Base-by-base conservation (phyloP, 2,113 vertebrate genomes). In the Macroglossus sobrinus region DNA sequence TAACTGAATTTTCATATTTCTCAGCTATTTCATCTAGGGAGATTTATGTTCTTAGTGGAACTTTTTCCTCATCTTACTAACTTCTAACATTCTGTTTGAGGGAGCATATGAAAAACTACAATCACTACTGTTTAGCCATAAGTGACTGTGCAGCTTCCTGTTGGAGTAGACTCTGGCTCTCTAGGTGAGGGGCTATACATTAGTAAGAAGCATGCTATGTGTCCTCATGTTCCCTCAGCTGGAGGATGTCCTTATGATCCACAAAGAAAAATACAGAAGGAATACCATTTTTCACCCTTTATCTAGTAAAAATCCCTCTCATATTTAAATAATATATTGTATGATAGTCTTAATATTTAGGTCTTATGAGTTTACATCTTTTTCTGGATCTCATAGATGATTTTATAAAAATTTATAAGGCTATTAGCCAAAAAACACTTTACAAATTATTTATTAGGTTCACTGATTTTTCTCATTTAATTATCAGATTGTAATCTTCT, bases 381-480 rank as follows among this genome's bases (percentile, higher is more conserved):
- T 95, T 76, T 92, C 8, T 96, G 68, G 1, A 85, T 55, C 11
- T 24, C 24, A 84, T 19, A 92, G 21, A 59, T 75, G 72, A 64
- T 89, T 89, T 82, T 89, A 43, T 80, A 30, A 22, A 89, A 86
- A 59, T 93, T 75, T 80, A n/a, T 88, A 82, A 69, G 26, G 33
- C 11, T 88, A 1, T 68, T 88, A 78, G n/a, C 47, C 84, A 95
- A 94, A 80, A 96, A 75, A 13, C 21, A 88, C 66, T 95, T 93
- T 85, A 89, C 45, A 93, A 61, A 11, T 64, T 21, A 86, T 68
- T 92, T 26, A 71, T 92, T 93, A 93, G n/a, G 19, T 50, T 74
- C 61, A 81, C 38, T 95, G 84, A 72, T 90, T 94, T 94, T 93
- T 91, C 64, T 71, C 84, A 94, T 59, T 93, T 84, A 89, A 80